Percentiles rank a stretch among this genome's conserved stretches.
Evolutionary conservation across 2,113 vertebrate species (phyloP).

Genomic region (Stigmatopora argus): DNA sequence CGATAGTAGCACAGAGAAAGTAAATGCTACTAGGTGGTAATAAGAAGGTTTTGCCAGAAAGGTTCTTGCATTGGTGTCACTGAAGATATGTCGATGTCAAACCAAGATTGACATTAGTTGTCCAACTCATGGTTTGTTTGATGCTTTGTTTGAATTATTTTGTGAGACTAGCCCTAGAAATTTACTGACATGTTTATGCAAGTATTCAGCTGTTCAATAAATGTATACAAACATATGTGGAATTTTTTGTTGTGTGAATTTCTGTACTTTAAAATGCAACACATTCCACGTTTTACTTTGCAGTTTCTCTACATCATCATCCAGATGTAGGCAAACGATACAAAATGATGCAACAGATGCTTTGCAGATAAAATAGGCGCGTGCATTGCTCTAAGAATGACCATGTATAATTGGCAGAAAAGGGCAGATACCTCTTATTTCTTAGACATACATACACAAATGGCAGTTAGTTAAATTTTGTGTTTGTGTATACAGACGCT

Average conservation of each 20-base stretch:
- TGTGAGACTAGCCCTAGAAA: background rate
- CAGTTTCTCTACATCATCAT: background rate
- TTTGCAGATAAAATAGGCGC: no score
- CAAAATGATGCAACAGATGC: background rate
- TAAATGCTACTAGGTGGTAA: slow-evolving; percentile 33
- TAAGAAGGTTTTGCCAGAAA: background rate
- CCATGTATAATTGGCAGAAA: no score
- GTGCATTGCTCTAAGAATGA: no score
- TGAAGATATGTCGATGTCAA: background rate
- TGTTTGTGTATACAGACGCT: no score
- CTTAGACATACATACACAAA: no score
- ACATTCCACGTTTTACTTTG: background rate
- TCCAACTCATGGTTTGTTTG: no score
- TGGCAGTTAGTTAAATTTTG: no score
- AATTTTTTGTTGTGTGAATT: background rate
- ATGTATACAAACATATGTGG: slow-evolving; percentile 2
- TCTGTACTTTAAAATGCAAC: background rate
- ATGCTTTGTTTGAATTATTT: background rate
- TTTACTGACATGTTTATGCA: background rate
- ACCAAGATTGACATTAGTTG: background rate
- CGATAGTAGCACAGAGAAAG: slow-evolving; percentile 9
- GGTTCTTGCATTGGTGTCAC: background rate
- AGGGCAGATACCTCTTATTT: no score
- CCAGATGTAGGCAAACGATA: background rate
- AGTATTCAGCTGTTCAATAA: slow-evolving; percentile 33